phyloP scores from a whole-genome alignment of 2,113 vertebrate species.

The Hiodon tergisus region DNA sequence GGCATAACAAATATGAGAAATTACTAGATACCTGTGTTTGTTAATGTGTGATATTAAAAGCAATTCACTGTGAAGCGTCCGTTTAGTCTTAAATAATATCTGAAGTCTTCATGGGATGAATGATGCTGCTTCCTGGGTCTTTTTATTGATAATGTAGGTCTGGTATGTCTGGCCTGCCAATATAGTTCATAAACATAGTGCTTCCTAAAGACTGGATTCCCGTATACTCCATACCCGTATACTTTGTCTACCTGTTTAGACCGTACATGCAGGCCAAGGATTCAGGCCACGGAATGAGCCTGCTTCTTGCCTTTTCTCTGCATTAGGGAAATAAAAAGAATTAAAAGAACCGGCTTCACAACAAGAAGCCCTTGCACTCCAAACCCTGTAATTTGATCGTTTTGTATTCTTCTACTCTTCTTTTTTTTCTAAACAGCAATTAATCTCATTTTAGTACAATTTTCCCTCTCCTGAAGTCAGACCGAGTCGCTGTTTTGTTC shows the following conservation, averaged over 20 bases:
- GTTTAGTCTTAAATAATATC: too few relatives aligned
- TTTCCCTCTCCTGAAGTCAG: constrained; percentile 98
- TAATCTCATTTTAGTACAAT: constrained; percentile 99
- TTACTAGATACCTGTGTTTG: too few relatives aligned
- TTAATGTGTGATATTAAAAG: too few relatives aligned
- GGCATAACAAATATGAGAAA: too few relatives aligned
- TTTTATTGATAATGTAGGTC: too few relatives aligned
- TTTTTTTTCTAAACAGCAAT: constrained; percentile 98
- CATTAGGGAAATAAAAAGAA: constrained; percentile 78
- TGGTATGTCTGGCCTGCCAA: too few relatives aligned
- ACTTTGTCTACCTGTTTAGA: not conserved
- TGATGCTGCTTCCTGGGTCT: too few relatives aligned
- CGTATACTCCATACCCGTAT: not conserved
- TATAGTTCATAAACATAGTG: not conserved
- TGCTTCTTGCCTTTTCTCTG: constrained; percentile 59
- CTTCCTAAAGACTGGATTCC: not conserved
- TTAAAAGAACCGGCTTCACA: constrained; percentile 92
- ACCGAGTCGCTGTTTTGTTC: constrained; percentile 99
- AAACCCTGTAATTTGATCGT: constrained; percentile 99
- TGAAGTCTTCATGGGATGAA: too few relatives aligned
- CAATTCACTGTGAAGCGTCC: too few relatives aligned
- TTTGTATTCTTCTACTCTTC: constrained; percentile 86
- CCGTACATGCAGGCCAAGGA: not conserved
- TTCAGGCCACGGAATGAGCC: not conserved
- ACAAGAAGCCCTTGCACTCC: constrained; percentile 87